Base-by-base conservation (phyloP, 2,888 invertebrate species). In the Luperina nickerlii region DNA sequence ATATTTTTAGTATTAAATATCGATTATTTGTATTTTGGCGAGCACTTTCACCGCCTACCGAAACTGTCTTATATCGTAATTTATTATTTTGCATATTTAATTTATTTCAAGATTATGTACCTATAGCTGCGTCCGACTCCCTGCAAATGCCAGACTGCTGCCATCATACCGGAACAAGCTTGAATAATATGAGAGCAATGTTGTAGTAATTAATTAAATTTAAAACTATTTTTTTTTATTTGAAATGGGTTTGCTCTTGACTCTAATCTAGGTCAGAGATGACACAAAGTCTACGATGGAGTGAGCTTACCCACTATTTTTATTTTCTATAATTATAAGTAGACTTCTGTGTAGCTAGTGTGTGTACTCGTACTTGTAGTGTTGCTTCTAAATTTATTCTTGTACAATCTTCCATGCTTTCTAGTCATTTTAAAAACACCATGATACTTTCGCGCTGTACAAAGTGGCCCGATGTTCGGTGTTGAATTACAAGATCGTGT, bases 401-500 rank as follows among this genome's bases (percentile, higher is more conserved):
- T 24, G 32, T 54, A 51, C 15, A 51, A 32, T 32, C 5, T 24
- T 32, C 6, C 38, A 38, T 38, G 38, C 38, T 38, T 0, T 0
- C 32, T 6, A 18, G 18, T 3, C n/a, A n/a, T 71, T 24, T 38
- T 18, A 60, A 63, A 32, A 71, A 11, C 9, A 62, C 27, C 7
- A 1, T 11, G 18, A 18, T 18, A 60, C 32, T 70, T 9, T 62
- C 0, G 18, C 18, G 6, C 1, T 48, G 20, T 48, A 38, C 8
- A 32, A 54, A 65, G 3, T 20, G 15, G 9, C 0, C 18, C 32
- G n/a, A 42, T 42, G 69, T 66, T 62, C 48, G 7, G 72, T 57
- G 48, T 83, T 18, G 9, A 32, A 66, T 83, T 86, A 86, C 86
- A 76, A 66, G 69, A 27, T 51, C 69, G n/a, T 86, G 83, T 78